Evolutionary conservation across 2,797 vertebrate species (phyloP).

Genomic region (Labroides dimidiatus): DNA sequence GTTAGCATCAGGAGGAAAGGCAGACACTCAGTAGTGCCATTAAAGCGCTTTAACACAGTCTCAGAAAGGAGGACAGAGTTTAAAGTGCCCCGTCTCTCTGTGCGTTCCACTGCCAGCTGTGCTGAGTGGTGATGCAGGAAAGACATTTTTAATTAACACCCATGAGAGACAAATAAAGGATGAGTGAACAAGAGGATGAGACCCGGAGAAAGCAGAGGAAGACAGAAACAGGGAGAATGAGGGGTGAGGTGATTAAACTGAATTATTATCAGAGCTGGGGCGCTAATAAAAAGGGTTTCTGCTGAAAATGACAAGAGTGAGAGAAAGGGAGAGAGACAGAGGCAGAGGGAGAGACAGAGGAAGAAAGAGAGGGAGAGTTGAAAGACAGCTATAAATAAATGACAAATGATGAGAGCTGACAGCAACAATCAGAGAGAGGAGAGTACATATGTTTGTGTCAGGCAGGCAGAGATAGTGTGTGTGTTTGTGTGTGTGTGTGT

Average conservation of each 20-base stretch:
- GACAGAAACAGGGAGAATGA: conserved; percentile 42
- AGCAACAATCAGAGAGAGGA: conserved; percentile 45
- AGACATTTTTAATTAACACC: conserved; percentile 83
- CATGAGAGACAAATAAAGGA: conserved; percentile 76
- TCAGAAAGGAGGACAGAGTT: conserved; percentile 62
- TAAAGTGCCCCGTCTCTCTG: conserved; percentile 64
- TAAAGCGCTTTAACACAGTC: conserved; percentile 68
- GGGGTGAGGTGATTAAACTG: conserved; percentile 76
- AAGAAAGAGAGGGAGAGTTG: conserved; percentile 30
- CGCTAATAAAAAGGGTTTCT: conserved; percentile 68
- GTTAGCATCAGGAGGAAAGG: conserved; percentile 64
- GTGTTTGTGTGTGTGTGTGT: conserved; percentile 11
- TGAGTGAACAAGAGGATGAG: conserved; percentile 68
- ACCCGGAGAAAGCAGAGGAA: conserved; percentile 47
- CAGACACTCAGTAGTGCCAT: conserved; percentile 69
- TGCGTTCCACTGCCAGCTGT: conserved; percentile 63
- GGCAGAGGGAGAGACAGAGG: neutral
- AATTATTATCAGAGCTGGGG: conserved; percentile 78
- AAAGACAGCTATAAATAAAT: conserved; percentile 65
- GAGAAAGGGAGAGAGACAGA: conserved; percentile 5
- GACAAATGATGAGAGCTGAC: conserved; percentile 61
- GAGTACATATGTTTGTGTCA: conserved; percentile 34
- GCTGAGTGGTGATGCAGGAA: conserved; percentile 71
- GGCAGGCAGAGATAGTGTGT: neutral
- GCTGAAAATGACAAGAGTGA: conserved; percentile 49